A percentile compares a stretch with the other conserved stretches of the same genome.
Conservation (phyloP, 1,140 invertebrate species). For the Atta colombica region DNA sequence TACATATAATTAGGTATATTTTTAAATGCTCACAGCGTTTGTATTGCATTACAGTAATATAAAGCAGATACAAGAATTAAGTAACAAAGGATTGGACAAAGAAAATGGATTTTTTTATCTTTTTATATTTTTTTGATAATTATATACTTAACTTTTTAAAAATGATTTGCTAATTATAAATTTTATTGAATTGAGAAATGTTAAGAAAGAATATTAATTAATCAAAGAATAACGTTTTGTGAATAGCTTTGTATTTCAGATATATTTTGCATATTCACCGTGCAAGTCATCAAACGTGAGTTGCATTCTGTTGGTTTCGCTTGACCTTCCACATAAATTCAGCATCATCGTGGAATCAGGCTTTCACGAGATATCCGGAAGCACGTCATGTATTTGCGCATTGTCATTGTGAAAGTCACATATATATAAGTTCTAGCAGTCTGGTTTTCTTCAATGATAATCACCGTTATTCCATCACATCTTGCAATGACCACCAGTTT, state of each 20-base stretch:
- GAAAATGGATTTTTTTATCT: background rate
- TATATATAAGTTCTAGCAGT: constrained; percentile 4
- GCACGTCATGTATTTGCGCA: background rate
- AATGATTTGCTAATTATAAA: background rate
- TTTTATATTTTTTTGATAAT: background rate
- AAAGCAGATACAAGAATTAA: background rate
- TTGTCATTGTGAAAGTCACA: constrained; percentile 36
- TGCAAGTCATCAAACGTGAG: constrained; percentile 11
- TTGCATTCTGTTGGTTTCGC: constrained; percentile 14
- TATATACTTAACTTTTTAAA: background rate
- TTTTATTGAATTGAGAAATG: background rate
- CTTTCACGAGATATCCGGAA: constrained; percentile 51
- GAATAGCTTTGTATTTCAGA: background rate
- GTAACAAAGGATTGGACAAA: no score
- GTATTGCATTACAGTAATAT: no score
- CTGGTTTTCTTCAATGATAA: constrained; percentile 25
- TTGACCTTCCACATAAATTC: constrained; percentile 17
- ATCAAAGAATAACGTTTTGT: background rate
- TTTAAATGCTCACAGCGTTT: background rate
- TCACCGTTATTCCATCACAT: background rate
- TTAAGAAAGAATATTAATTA: background rate
- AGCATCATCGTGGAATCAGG: background rate
- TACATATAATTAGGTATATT: background rate
- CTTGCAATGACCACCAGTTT: constrained; percentile 8
- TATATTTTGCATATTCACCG: background rate